phyloP scores from a whole-genome alignment of 2,113 vertebrate genomes.

The Apteryx owenii region DNA sequence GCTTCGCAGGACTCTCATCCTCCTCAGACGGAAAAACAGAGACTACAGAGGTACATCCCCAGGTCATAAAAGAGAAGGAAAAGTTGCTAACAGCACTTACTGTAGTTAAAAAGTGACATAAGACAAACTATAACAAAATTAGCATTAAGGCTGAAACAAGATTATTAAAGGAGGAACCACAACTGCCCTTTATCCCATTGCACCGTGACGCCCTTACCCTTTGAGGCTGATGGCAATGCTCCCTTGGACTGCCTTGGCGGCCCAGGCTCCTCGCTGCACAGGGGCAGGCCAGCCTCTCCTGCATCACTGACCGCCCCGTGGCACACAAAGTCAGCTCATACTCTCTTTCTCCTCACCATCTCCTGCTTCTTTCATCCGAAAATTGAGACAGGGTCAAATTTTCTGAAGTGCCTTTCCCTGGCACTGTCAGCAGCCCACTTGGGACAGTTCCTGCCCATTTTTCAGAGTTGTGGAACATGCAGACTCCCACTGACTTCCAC shows the following conservation, averaged over 20 bases:
- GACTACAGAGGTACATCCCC: neutral
- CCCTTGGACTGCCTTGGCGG: fast-evolving
- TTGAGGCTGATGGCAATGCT: neutral
- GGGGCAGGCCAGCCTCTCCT: neutral
- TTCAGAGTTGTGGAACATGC: neutral
- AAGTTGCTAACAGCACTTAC: neutral
- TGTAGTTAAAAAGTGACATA: neutral
- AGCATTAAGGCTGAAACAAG: neutral
- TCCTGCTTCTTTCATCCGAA: neutral
- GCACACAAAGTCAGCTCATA: neutral
- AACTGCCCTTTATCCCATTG: neutral
- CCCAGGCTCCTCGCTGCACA: neutral
- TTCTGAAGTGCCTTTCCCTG: neutral
- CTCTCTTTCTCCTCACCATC: neutral
- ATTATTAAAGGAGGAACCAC: neutral
- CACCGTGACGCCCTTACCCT: neutral
- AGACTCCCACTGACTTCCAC: neutral
- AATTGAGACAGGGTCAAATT: neutral
- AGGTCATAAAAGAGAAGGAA: neutral
- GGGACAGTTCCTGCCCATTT: neutral
- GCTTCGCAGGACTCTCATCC: neutral
- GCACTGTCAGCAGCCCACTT: neutral
- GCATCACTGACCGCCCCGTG: fast-evolving
- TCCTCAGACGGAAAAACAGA: neutral
- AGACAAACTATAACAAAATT: neutral